phyloP scores from a whole-genome alignment of 2,797 vertebrate species.

The Tragopan temminckii region DNA sequence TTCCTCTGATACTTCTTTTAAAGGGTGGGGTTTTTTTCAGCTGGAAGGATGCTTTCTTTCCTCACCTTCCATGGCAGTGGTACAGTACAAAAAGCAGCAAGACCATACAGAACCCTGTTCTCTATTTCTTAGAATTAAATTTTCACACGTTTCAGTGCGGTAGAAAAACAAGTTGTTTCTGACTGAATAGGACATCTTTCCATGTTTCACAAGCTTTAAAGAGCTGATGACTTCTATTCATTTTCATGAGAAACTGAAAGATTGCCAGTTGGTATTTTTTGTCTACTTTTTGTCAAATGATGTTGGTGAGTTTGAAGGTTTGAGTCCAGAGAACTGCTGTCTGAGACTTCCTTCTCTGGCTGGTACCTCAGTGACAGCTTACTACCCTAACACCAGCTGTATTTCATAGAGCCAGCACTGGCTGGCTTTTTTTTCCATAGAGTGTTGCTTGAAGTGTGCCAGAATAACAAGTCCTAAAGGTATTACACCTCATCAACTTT shows the following conservation, averaged over 20 bases:
- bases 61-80: fast-evolving
- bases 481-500: background rate
- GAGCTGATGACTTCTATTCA: background rate
- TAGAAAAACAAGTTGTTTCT: background rate
- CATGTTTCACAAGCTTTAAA: background rate
- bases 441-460: background rate
- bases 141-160: background rate
- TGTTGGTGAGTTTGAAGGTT: background rate
- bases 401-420: background rate
- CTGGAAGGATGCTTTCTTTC: background rate
- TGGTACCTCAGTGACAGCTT: background rate
- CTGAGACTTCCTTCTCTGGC: background rate
- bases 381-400: background rate
- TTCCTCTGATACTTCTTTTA: background rate
- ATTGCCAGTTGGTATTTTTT: background rate
- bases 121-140: background rate
- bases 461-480: background rate
- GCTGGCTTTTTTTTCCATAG: background rate
- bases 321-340: background rate
- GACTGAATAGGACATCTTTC: background rate
- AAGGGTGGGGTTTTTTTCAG: background rate
- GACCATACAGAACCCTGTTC: background rate
- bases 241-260: background rate
- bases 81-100: background rate
- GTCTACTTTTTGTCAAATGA: background rate